Conservation (phyloP, 1,140 invertebrate genomes). For the Theocolax elegans region DNA sequence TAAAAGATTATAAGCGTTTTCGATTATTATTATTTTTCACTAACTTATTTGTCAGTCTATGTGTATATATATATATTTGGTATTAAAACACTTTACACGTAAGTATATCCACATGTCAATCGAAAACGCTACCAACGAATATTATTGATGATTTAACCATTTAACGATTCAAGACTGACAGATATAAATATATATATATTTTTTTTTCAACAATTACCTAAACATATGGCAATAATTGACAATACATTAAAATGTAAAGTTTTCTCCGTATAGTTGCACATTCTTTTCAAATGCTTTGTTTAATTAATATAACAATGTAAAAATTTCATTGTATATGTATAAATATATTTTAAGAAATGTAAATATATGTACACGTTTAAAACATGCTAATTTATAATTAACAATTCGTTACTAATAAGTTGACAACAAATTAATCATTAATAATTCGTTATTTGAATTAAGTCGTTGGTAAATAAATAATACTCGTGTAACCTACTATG, state of each 20-base stretch:
- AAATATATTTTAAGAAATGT: too few relatives aligned
- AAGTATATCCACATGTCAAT: background rate
- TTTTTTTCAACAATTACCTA: background rate
- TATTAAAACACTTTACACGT: too few relatives aligned
- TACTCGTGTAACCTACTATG: background rate
- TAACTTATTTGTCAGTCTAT: background rate
- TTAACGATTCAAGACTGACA: background rate
- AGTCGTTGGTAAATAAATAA: too few relatives aligned
- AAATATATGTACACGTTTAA: too few relatives aligned
- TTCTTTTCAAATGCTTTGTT: too few relatives aligned
- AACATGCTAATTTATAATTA: too few relatives aligned
- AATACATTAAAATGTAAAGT: background rate
- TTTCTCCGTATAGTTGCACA: background rate
- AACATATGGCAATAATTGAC: background rate
- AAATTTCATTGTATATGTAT: too few relatives aligned
- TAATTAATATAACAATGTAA: too few relatives aligned
- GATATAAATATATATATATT: background rate
- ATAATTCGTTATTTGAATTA: too few relatives aligned
- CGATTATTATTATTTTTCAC: background rate
- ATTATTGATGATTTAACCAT: conserved; percentile 9
- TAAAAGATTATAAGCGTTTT: background rate
- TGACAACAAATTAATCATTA: too few relatives aligned
- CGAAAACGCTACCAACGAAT: conserved; percentile 6
- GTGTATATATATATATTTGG: background rate
- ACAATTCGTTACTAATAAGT: too few relatives aligned